Percentiles rank a stretch among this genome's conserved stretches.
Conservation (phyloP, 2,888 invertebrate species). For the Eilema depressum region DNA sequence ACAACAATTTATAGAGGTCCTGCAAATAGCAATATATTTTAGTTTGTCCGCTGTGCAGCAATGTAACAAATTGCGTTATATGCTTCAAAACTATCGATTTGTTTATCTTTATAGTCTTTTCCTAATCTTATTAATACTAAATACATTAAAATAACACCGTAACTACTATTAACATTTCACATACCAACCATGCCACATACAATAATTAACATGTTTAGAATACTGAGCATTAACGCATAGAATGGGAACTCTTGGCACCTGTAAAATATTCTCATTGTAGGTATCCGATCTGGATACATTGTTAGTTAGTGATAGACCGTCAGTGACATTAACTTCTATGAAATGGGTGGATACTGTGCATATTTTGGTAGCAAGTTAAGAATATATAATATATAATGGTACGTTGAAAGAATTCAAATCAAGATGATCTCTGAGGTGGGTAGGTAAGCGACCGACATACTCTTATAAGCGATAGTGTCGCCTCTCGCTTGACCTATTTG, state of each 20-base stretch:
- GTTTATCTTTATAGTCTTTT: background rate
- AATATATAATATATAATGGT: no score
- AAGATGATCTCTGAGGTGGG: background rate
- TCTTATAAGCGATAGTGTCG: background rate
- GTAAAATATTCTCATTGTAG: background rate
- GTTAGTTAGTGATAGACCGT: background rate
- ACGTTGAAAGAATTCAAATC: background rate
- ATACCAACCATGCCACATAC: background rate
- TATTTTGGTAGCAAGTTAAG: background rate
- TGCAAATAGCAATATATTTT: conserved; percentile 16
- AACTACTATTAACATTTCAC: background rate
- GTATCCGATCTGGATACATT: background rate
- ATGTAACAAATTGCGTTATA: background rate
- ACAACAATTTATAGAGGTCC: conserved; percentile 29
- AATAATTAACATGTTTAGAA: background rate
- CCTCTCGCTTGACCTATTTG: background rate
- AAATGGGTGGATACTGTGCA: background rate
- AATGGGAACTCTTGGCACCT: conserved; percentile 4
- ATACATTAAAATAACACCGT: background rate
- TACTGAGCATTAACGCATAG: background rate
- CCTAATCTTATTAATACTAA: background rate
- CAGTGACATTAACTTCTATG: background rate
- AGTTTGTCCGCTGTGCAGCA: conserved; percentile 10
- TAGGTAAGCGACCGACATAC: background rate
- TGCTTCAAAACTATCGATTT: background rate